These are phyloP conservation scores for Holotrichia oblita DNA, from an alignment of 1,140 invertebrate genomes.

Conservation along the genomic window DNA sequence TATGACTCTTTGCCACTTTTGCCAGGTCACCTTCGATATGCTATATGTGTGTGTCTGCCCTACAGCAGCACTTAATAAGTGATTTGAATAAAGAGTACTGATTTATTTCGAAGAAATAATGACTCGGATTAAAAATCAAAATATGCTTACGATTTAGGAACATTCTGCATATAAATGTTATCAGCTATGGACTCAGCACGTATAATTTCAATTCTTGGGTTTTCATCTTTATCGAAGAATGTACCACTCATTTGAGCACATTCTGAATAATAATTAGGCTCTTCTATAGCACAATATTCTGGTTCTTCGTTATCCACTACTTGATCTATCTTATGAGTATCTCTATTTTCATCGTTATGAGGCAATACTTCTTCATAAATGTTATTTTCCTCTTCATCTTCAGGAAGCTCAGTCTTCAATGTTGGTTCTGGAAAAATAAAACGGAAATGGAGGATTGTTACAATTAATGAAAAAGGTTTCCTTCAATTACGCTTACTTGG, in stretches of 20 bases:
- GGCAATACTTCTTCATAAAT: neutral
- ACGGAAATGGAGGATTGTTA: too few species aligned
- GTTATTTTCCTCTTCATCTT: neutral
- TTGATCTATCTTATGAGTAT: neutral
- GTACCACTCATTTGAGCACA: neutral
- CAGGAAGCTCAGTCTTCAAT: neutral
- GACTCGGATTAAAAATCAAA: neutral
- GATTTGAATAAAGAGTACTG: too few species aligned
- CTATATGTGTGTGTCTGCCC: too few species aligned
- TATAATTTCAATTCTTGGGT: neutral
- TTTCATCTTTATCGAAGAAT: slow-evolving; percentile 19
- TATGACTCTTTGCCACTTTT: too few species aligned
- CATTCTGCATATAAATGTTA: neutral
- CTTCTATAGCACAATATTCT: neutral
- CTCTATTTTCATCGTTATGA: neutral
- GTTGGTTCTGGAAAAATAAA: neutral
- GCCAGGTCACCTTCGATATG: too few species aligned
- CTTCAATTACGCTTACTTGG: neutral
- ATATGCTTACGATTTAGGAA: neutral
- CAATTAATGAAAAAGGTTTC: too few species aligned
- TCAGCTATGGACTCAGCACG: neutral
- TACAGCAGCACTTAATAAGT: too few species aligned
- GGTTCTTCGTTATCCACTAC: neutral
- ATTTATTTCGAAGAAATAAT: too few species aligned
- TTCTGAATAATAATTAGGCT: neutral